phyloP scores from a whole-genome alignment of 2,797 vertebrate genomes.

The Pseudochirops cupreus region DNA sequence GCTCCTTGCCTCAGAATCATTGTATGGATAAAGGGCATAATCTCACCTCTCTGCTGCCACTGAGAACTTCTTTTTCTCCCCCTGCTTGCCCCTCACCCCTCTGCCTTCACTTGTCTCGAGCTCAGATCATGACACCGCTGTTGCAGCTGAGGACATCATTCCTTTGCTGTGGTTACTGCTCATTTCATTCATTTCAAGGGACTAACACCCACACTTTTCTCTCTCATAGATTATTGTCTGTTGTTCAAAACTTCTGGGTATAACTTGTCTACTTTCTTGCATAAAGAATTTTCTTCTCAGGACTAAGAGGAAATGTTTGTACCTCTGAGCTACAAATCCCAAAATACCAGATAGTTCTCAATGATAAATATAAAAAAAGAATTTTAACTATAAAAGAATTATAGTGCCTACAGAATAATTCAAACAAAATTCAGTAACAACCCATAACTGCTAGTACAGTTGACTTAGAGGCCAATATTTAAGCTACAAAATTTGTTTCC shows the following conservation, averaged over 20 bases:
- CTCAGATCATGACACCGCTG: not conserved
- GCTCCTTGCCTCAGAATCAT: too few relatives aligned
- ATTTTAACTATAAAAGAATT: not conserved
- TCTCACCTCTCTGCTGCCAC: not conserved
- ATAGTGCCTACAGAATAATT: not conserved
- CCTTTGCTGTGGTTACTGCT: not conserved
- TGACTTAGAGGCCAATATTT: not conserved
- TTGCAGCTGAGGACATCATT: not conserved
- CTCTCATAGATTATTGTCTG: not conserved
- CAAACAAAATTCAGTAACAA: not conserved
- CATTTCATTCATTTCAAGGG: not conserved
- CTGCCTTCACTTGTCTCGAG: not conserved
- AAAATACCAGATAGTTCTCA: not conserved
- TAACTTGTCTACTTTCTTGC: not conserved
- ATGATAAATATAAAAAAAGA: not conserved
- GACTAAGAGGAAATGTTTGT: not conserved
- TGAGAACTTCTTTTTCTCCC: not conserved
- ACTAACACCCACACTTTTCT: not conserved
- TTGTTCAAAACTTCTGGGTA: not conserved
- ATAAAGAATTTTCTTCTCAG: not conserved
- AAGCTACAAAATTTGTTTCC: not conserved
- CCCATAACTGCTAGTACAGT: not conserved
- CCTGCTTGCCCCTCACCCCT: not conserved
- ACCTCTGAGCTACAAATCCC: not conserved
- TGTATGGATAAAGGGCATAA: not conserved